Base-by-base conservation (phyloP, 2,113 vertebrate species). In the Lepus americanus region DNA sequence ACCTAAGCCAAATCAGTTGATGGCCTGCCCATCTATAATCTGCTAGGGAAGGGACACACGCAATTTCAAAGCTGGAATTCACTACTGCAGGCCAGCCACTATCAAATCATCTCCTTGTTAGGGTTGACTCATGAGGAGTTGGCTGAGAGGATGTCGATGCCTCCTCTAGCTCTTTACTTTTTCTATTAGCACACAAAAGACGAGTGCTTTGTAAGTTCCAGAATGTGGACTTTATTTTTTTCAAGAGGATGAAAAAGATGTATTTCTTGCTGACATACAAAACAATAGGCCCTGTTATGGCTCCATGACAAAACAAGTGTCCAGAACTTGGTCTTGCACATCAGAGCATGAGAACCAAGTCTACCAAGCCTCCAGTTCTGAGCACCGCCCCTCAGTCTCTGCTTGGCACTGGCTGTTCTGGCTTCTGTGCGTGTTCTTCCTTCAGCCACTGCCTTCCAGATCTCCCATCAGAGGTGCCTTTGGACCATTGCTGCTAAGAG, bases 141-240 rank as follows among this genome's bases (percentile, higher is more conserved):
- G 27, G 44, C 85, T 82, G 39, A 17, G 19, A 64, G 55, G 19
- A 36, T 39, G 49, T 29, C 67, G 49, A 74, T 19, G 19, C 2
- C 61, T 51, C 49, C 44, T 84, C 55, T 44, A 70, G 17, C n/a
- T 39, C 12, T 74, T 2, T 25, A 17, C 4, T 51, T 85, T 93
- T 53, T 63, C 31, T 72, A 11, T 33, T 69, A 81, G 39, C 0
- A 14, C 39, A 76, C 22, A 33, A 81, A 94, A 55, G 17, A 53
- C n/a, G 20, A 36, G 67, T 27, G 59, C 39, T 67, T 86, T 55
- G 19, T 73, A 86, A 86, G 69, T 83, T 87, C 92, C 29, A 77
- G 61, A 87, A 33, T 29, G 10, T n/a, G 69, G 72, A 27, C 33
- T 87, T 67, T 82, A 95, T 88, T 79, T 10, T 96, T 88, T 79